These are phyloP conservation scores for Acestrorhynchus altus DNA, from an alignment of 2,797 vertebrate genomes.

Conservation along the genomic window DNA sequence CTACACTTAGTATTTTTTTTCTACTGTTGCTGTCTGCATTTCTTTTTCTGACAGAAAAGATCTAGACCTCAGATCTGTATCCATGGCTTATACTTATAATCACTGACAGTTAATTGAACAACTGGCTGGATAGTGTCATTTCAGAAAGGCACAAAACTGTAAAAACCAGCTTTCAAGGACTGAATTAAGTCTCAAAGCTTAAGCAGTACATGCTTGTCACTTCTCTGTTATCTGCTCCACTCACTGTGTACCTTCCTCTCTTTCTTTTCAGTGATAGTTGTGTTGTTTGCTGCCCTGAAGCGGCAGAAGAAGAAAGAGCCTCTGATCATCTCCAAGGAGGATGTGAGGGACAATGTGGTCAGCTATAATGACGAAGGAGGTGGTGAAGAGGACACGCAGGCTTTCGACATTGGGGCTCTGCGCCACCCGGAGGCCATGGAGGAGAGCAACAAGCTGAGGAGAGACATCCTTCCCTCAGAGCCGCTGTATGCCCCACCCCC, in stretches of 20 bases:
- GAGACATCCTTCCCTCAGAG: constrained; percentile 90
- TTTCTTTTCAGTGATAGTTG: constrained; percentile 85
- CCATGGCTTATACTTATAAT: background rate
- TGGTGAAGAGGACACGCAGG: constrained; percentile 94
- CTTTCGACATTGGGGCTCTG: constrained; percentile 92
- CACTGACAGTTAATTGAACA: background rate
- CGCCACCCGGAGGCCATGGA: constrained; percentile 85
- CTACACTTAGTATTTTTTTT: background rate
- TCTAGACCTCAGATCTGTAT: background rate
- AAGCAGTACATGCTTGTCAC: background rate
- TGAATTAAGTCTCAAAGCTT: constrained; percentile 14
- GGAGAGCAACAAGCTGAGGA: constrained; percentile 84
- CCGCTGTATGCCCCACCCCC: constrained; percentile 73
- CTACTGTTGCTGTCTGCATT: background rate
- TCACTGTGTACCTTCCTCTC: constrained; percentile 8
- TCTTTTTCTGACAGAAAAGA: background rate
- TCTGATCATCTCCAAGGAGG: constrained; percentile 95
- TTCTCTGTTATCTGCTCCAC: constrained; percentile 10
- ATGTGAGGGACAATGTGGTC: constrained; percentile 94
- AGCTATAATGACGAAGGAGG: constrained; percentile 95
- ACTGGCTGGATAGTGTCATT: background rate
- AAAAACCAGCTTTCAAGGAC: background rate
- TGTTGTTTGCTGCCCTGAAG: constrained; percentile 88
- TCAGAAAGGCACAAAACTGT: background rate
- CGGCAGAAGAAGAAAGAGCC: constrained; percentile 92